Base-by-base conservation (phyloP, 2,113 vertebrate species). In the Burhinus oedicnemus region DNA sequence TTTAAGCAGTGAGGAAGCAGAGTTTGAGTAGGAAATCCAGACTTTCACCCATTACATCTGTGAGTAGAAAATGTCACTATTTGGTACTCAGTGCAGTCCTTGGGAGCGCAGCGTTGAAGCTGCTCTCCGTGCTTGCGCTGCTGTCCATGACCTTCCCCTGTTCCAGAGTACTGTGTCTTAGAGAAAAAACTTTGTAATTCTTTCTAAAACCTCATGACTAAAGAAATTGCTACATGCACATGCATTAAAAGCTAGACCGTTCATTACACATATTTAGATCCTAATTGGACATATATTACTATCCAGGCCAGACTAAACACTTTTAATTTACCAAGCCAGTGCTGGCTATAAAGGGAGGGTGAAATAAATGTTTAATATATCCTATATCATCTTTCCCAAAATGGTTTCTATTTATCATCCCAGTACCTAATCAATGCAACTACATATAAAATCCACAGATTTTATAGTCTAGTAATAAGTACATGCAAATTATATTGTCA, bases 341-440 rank as follows among this genome's bases (percentile, higher is more conserved):
- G 70, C 62, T 62, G 49, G 68, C 71, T 84, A 75, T 86, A 83
- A 95, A 86, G 83, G 95, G 62, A 42, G 66, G 25, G 26, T 83
- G 91, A 95, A 95, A 95, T 91, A 95, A 94, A 95, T 94, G 91
- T 94, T 96, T 90, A 94, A 88, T 97, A 93, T 95, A 85, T 84
- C 87, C 91, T 90, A 90, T 96, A 93, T 95, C 89, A 95, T 96
- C 93, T 81, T 93, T 95, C 68, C 60, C 62, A 66, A 88, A 96
- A 94, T 96, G 62, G 62, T 77, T 95, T 91, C 89, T 90, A 74
- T 97, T 93, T 96, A 89, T 95, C 93, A 94, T 76, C 58, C 62
- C n/a, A 95, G 40, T 95, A 91, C 27, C 70, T 95, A 95, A 96
- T 97, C 97, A 95, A 87, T 93, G 93, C 58, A 87, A 87, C 89